Percentiles rank a stretch among this genome's conserved stretches.
Evolutionary conservation across 2,113 vertebrate genomes (phyloP).

Genomic region (Callipepla californica): DNA sequence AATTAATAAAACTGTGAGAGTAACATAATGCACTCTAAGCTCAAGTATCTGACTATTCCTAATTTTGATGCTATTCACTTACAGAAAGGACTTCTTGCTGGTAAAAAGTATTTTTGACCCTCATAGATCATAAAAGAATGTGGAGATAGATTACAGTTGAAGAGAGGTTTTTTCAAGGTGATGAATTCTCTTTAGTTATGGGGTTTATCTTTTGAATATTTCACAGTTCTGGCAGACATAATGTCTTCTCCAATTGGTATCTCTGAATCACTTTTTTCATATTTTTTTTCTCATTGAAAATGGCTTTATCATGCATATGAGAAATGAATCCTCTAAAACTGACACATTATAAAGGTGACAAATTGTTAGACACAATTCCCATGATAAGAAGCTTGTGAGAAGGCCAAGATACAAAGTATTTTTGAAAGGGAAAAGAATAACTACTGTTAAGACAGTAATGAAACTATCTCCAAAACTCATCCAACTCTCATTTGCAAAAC

Average conservation of each 20-base stretch:
- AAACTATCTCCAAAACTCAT: not conserved
- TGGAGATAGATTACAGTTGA: not conserved
- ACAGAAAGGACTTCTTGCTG: not conserved
- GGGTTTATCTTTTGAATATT: not conserved
- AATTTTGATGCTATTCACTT: not conserved
- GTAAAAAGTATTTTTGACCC: not conserved
- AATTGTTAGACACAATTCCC: not conserved
- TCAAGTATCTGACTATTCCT: not conserved
- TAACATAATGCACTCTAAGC: not conserved
- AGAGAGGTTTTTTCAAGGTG: not conserved
- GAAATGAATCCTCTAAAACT: not conserved
- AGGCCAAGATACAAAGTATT: not conserved
- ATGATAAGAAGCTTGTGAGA: not conserved
- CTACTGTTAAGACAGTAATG: not conserved
- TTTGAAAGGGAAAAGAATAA: not conserved
- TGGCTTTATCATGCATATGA: not conserved
- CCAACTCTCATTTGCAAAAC: not conserved
- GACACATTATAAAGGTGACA: not conserved
- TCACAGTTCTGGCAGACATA: not conserved
- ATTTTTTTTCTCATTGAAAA: not conserved
- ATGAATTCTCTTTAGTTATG: not conserved
- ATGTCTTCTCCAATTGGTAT: not conserved
- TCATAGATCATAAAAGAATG: not conserved
- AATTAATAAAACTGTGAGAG: constrained; percentile 30
- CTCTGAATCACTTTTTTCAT: not conserved